These are phyloP conservation scores for Symphodus melops DNA, from an alignment of 2,113 vertebrate genomes.

Conservation along the genomic window DNA sequence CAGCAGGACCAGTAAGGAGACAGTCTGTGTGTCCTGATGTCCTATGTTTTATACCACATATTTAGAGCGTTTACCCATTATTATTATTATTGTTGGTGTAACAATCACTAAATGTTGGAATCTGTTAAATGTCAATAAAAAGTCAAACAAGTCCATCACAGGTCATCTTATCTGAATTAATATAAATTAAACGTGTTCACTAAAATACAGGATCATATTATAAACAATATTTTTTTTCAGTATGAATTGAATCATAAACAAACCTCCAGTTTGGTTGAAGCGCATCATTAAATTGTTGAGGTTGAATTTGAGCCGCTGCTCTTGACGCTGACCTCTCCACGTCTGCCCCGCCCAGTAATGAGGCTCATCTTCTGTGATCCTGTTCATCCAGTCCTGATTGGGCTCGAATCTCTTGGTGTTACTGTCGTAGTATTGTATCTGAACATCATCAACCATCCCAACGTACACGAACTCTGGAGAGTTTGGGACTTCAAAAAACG, in stretches of 20 bases:
- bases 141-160: not conserved
- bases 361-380: not conserved
- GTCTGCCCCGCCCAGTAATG: not conserved
- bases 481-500: not conserved
- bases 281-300: not conserved
- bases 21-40: conserved; percentile 13
- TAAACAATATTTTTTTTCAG: no score
- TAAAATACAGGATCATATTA: conserved; percentile 1
- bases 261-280: conserved; percentile 70
- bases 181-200: no score
- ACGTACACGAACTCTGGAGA: conserved; percentile 55
- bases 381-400: conserved; percentile 63
- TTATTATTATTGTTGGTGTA: no score
- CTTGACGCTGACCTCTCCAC: fast-evolving
- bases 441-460: conserved; percentile 34
- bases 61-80: no score
- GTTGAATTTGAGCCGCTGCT: not conserved
- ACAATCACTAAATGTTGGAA: not conserved
- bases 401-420: not conserved
- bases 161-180: no score
- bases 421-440: conserved; percentile 32
- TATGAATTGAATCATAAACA: conserved; percentile 32
- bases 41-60: not conserved
- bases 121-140: not conserved
- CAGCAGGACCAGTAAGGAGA: conserved; percentile 5